A percentile compares a stretch with the other conserved stretches of the same genome.
Conservation (phyloP, 2,888 invertebrate species). For the Cheilosia vernalis region DNA sequence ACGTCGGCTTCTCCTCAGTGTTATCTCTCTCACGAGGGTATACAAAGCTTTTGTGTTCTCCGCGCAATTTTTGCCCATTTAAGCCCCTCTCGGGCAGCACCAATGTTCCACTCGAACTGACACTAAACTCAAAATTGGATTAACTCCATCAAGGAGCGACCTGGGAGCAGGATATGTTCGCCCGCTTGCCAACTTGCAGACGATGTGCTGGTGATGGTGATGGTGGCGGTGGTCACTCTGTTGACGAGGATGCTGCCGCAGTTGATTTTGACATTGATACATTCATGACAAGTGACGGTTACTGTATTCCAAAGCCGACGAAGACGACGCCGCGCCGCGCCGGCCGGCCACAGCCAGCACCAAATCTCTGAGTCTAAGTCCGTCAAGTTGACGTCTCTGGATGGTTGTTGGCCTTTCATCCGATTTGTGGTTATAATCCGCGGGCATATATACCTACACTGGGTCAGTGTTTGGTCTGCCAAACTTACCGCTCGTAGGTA, state of each 20-base stretch:
- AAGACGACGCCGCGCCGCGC: conserved; percentile 58
- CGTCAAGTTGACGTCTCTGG: conserved; percentile 56
- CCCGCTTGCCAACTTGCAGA: conserved; percentile 29
- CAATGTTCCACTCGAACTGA: conserved; percentile 73
- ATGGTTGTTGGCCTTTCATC: conserved; percentile 43
- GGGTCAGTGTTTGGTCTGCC: conserved; percentile 37
- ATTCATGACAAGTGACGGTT: conserved; percentile 73
- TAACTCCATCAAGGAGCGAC: conserved; percentile 66
- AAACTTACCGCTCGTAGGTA: conserved; percentile 9
- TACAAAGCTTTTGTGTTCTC: conserved; percentile 59
- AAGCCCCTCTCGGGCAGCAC: conserved; percentile 44
- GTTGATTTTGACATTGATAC: conserved; percentile 75
- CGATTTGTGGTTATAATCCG: conserved; percentile 71
- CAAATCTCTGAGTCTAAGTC: conserved; percentile 43
- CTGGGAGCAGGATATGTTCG: conserved; percentile 73
- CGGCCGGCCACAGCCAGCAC: conserved; percentile 49
- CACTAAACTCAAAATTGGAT: conserved; percentile 75
- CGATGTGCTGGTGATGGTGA: not conserved
- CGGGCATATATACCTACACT: not conserved
- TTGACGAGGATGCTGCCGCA: conserved; percentile 70
- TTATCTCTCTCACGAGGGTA: conserved; percentile 67
- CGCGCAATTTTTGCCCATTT: conserved; percentile 57
- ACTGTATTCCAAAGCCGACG: conserved; percentile 41
- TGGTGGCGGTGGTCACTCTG: conserved; percentile 33
- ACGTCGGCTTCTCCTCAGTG: conserved; percentile 70